Conservation (phyloP, 2,113 vertebrate species). For the Eupsittula cactorum region DNA sequence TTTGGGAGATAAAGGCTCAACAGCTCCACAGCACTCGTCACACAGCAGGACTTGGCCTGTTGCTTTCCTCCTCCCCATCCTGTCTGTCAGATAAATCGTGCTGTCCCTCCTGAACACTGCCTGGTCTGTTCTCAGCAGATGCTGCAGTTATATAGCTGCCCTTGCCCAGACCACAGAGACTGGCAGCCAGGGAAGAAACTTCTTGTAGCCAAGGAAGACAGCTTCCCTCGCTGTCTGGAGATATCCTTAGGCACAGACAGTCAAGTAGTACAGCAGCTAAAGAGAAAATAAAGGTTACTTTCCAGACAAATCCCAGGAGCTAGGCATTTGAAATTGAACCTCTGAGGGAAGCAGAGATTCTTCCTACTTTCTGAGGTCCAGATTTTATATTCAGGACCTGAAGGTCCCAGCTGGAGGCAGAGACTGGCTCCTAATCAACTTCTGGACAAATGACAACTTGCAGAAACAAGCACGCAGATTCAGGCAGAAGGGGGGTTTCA, state of each 20-base stretch:
- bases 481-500: background rate
- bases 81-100: background rate
- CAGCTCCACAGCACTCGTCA: background rate
- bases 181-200: slow-evolving; percentile 16
- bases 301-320: background rate
- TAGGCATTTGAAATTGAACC: background rate
- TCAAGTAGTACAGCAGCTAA: background rate
- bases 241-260: background rate
- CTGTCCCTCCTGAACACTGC: background rate
- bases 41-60: background rate
- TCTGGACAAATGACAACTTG: background rate
- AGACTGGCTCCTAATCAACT: background rate
- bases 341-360: background rate
- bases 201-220: background rate
- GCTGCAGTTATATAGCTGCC: slow-evolving; percentile 13
- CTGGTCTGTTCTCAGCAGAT: background rate
- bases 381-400: background rate
- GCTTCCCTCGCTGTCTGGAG: background rate
- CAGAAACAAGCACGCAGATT: background rate
- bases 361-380: background rate
- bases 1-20: background rate
- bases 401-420: slow-evolving; percentile 7
- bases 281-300: background rate
- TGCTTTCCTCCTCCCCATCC: background rate
- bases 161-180: slow-evolving; percentile 52